Conservation (phyloP, 2,888 invertebrate genomes). For the Stenurella melanura region DNA sequence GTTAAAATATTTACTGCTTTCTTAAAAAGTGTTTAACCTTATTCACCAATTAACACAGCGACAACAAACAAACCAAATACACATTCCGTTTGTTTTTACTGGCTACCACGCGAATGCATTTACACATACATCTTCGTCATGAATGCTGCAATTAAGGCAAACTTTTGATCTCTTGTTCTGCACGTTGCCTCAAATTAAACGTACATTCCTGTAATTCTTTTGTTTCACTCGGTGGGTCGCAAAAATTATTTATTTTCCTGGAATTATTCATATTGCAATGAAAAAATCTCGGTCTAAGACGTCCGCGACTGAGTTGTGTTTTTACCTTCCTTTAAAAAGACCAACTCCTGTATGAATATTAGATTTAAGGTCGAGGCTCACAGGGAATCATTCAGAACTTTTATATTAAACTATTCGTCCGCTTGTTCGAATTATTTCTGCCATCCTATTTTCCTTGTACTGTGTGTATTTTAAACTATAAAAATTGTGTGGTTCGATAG, state of each 20-base stretch:
- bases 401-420: no score
- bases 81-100: constrained; percentile 13
- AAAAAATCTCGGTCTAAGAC: no score
- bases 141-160: constrained; percentile 1
- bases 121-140: constrained; percentile 4
- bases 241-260: neutral
- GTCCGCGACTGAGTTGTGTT: no score
- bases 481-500: no score
- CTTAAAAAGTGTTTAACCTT: constrained; percentile 9
- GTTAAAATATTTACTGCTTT: neutral
- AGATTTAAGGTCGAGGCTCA: no score
- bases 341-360: no score
- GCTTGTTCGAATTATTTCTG: no score
- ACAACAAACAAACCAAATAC: constrained; percentile 5
- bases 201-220: neutral
- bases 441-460: no score
- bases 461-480: no score
- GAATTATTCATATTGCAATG: no score
- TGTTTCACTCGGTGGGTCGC: neutral
- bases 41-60: constrained; percentile 11
- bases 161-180: constrained; percentile 4
- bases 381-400: no score
- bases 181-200: neutral
- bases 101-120: neutral
- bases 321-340: no score